Evolutionary conservation across 2,797 vertebrate genomes (phyloP), one percentile per base, ranked within the genome.

Genomic region (Alouatta caraya): DNA sequence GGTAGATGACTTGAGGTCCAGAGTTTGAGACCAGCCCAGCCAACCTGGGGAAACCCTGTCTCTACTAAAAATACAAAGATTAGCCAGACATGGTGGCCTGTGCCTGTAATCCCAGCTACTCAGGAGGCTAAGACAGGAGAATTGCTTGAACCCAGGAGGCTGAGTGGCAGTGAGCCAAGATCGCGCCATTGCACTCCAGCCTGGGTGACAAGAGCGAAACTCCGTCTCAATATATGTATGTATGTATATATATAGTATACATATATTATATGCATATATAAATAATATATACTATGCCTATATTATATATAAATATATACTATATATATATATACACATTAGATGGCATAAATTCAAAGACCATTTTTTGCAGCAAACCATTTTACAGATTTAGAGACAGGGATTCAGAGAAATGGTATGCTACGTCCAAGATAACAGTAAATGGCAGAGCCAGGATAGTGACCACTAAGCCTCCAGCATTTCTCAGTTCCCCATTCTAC

Each of bases 331-430:
- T 73, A 91, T 2, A 8, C 50, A 55, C 19, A 52, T 52, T 21
- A 52, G 17, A 50, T 64, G 4, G 81, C 79, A 93, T 79, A 93
- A 78, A 93, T 81, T 76, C 61, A 97, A 78, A 93, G 21, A 30
- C 46, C 5, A 79, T 86, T 94, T 93, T 82, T 46, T 85, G 57
- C 67, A 96, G 78, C 2, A 82, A 97, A 85, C 12, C 0, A n/a
- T 78, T 91, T 82, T 73, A 85, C 15, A 55, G 26, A 72, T 72
- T 57, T 84, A 95, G 39, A 88, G 61, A 11, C 39, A 88, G 8
- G 19, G 24, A 88, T 72, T 79, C 48, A 44, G 52, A 64, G 44
- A 95, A 72, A 64, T 64, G 55, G 61, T 67, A 42, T 64, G 30
- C 12, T 76, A 55, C 64, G 13, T 64, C 64, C 88, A 75, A 75